Base-by-base conservation (phyloP, 2,113 vertebrate genomes). In the Ellobius talpinus region DNA sequence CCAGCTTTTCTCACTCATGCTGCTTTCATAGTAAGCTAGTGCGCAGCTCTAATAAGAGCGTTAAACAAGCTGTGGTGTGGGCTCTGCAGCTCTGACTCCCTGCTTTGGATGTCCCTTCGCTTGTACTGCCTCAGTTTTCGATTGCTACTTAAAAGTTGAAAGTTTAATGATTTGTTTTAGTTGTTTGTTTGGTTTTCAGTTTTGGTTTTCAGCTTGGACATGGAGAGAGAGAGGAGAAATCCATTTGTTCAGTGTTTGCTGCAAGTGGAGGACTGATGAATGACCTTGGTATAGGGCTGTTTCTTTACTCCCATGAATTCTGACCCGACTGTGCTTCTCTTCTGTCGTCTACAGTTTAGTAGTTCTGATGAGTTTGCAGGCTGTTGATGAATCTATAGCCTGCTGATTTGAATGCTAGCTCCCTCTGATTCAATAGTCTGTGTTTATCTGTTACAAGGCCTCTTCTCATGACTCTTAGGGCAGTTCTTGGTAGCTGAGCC, bases 291-390 rank as follows among this genome's bases (percentile, higher is more conserved):
- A 94, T 89, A 84, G 85, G 17, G 31, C n/a, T 90, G 36, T 68
- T 93, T 16, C 39, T 91, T 92, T 24, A 66, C 86, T 88, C 89
- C 96, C 96, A 84, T 42, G 90, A 94, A 86, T 90, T 90, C 89
- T 97, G 39, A 79, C 70, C 58, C 63, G 39, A 33, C 31, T 84
- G 77, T n/a, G 92, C 76, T 87, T 93, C 42, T 24, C 10, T 82
- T 21, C 39, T 76, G 65, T 23, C 19, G 5, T 33, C 63, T 76
- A 7, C 0, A 55, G 47, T 82, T 94, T 36, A 23, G 9, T 39
- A 45, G 63, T 39, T 65, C 2, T 87, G 58, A 24, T 1, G 0
- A 70, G 82, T 79, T 36, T 90, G 29, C n/a, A 79, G 39, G 84
- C 74, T 58, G n/a, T 39, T 79, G 65, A 33, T 1, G 55, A 77